These are phyloP conservation scores for Xenopus laevis DNA, from an alignment of 2,113 vertebrate species.

Conservation along the genomic window DNA sequence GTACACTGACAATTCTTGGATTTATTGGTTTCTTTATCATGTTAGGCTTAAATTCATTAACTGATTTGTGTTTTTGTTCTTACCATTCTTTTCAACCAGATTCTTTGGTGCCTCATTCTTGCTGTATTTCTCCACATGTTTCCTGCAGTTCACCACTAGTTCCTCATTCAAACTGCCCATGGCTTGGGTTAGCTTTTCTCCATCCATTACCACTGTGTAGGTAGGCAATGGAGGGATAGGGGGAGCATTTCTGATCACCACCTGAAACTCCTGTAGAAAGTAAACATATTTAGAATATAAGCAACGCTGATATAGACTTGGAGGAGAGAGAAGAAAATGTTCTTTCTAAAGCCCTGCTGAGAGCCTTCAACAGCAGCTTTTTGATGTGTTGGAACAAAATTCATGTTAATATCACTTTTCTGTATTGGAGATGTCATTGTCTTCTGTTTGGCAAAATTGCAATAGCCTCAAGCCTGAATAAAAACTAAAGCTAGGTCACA, in stretches of 20 bases:
- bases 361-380: no score
- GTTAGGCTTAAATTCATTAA: neutral
- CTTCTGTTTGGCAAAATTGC: no score
- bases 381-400: no score
- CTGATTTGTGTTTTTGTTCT: neutral
- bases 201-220: conserved; percentile 70
- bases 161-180: conserved; percentile 69
- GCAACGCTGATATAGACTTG: no score
- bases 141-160: conserved; percentile 69
- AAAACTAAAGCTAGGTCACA: no score
- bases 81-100: conserved; percentile 74
- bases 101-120: conserved; percentile 67
- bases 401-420: no score
- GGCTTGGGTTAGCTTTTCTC: conserved; percentile 67
- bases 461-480: no score
- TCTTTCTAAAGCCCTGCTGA: no score
- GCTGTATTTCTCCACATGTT: conserved; percentile 72
- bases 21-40: no score
- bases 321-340: no score
- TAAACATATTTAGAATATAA: neutral
- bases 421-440: no score
- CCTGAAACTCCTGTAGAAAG: conserved; percentile 64
- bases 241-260: conserved; percentile 68
- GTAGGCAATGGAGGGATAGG: conserved; percentile 68
- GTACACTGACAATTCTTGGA: no score